These are phyloP conservation scores for Machaerirhynchus nigripectus DNA, from an alignment of 2,113 vertebrate genomes.

Conservation along the genomic window DNA sequence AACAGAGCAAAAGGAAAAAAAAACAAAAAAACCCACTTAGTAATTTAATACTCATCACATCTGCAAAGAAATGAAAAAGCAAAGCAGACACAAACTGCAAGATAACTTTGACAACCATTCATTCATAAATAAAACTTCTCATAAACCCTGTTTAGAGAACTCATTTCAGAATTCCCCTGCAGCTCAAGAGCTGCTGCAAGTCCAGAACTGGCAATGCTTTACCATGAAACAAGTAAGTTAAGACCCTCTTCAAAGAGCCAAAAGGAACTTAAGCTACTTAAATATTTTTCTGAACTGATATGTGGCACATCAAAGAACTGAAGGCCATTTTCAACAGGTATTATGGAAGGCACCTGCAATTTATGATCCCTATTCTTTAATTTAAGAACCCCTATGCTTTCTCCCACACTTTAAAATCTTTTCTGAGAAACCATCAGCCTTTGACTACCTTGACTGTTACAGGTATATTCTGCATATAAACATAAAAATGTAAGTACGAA, in stretches of 20 bases:
- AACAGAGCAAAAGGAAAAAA: background rate
- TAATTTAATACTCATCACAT: background rate
- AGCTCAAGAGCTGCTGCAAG: background rate
- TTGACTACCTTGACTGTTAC: background rate
- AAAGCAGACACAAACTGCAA: background rate
- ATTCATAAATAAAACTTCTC: background rate
- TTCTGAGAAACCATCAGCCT: background rate
- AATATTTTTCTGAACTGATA: background rate
- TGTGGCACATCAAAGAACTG: background rate
- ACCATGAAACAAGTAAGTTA: background rate
- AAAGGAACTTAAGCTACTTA: background rate
- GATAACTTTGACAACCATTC: background rate
- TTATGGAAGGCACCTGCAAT: background rate
- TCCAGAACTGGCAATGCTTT: background rate
- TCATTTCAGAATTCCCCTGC: background rate
- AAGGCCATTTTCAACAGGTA: background rate
- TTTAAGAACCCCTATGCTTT: background rate
- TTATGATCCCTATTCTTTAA: background rate
- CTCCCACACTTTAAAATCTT: background rate
- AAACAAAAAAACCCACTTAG: rapidly evolving
- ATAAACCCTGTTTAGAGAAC: background rate
- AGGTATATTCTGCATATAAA: background rate
- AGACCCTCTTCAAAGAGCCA: background rate
- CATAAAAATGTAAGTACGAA: background rate
- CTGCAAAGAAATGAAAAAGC: background rate